Conservation (phyloP, 2,113 vertebrate species). For the Phalacrocorax pelagicus region DNA sequence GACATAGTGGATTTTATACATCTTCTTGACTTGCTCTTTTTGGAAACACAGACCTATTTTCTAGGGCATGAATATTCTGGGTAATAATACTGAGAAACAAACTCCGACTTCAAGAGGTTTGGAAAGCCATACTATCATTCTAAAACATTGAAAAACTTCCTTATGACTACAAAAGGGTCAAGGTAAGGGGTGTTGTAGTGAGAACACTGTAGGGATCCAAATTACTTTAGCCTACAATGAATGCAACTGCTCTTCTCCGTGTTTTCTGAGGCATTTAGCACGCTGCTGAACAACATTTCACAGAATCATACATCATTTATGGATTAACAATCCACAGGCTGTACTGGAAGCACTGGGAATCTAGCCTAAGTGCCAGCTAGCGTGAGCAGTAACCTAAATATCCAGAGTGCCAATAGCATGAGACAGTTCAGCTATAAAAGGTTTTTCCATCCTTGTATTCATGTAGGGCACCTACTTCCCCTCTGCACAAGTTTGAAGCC, state of each 20-base stretch:
- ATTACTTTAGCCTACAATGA: neutral
- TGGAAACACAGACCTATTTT: neutral
- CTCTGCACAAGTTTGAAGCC: neutral
- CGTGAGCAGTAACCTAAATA: neutral
- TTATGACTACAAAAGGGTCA: neutral
- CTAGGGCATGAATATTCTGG: neutral
- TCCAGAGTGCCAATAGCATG: neutral
- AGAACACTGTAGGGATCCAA: neutral
- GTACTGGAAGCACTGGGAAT: neutral
- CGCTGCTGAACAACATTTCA: neutral
- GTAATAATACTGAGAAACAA: neutral
- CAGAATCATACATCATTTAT: neutral
- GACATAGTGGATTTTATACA: neutral
- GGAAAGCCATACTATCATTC: neutral
- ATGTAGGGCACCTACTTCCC: neutral
- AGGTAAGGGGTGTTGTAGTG: neutral
- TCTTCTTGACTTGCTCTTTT: neutral
- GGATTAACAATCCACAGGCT: neutral
- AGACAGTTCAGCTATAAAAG: neutral
- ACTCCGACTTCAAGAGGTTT: neutral
- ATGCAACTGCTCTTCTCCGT: neutral
- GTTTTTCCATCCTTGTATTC: neutral
- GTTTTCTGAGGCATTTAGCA: neutral
- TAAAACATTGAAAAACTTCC: neutral
- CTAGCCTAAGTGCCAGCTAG: neutral